phyloP scores from a whole-genome alignment of 2,797 vertebrate genomes.

The Anabacerthia variegaticeps region DNA sequence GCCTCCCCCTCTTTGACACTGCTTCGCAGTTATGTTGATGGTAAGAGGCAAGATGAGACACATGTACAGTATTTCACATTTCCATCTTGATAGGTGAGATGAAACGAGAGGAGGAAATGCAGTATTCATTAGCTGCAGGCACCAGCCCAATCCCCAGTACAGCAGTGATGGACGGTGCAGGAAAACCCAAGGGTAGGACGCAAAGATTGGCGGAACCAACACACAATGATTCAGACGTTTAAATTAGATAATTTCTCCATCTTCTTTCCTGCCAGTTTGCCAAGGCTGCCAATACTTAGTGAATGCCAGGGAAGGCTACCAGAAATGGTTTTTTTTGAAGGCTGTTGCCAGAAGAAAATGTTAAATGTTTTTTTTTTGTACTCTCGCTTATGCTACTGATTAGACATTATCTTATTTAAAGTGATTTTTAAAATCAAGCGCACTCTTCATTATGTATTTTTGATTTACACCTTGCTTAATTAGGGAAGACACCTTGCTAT shows the following conservation, averaged over 20 bases:
- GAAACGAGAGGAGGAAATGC: not conserved
- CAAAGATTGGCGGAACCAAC: not conserved
- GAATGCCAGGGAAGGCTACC: constrained; percentile 24
- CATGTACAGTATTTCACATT: not conserved
- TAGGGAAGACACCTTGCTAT: not conserved
- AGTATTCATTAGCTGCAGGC: constrained; percentile 19
- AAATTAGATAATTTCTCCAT: not conserved
- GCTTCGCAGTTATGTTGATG: not conserved
- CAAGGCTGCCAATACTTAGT: constrained; percentile 18
- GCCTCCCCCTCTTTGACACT: not conserved
- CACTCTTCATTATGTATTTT: not conserved
- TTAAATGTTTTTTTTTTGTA: not conserved
- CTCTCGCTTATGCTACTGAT: not conserved
- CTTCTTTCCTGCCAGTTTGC: constrained; percentile 33
- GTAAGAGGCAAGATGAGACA: not conserved
- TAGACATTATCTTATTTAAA: not conserved
- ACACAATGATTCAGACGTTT: not conserved
- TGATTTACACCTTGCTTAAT: not conserved
- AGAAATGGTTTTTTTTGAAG: constrained; percentile 19
- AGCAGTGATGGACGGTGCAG: not conserved
- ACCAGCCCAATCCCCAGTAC: not conserved
- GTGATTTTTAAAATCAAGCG: not conserved
- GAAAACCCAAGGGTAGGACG: not conserved
- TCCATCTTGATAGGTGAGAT: not conserved
- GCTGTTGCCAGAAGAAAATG: not conserved